Evolutionary conservation across 2,888 invertebrate genomes (phyloP).

Genomic region (Pteria penguin): DNA sequence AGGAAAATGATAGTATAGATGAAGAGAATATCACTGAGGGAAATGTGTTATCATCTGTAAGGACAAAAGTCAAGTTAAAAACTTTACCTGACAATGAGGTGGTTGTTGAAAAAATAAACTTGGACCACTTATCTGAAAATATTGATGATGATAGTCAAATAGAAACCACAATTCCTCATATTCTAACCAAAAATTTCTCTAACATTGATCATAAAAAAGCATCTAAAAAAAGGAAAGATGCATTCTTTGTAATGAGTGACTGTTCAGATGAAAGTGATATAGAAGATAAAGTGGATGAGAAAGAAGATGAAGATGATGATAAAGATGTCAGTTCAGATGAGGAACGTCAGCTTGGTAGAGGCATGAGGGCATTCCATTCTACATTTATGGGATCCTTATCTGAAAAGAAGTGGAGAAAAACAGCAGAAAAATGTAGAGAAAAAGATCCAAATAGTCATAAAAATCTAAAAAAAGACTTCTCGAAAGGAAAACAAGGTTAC

Average conservation of each 20-base stretch:
- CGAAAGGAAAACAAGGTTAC: no score
- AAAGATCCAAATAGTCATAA: no score
- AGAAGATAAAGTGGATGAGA: conserved; percentile 2
- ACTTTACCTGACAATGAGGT: conserved; percentile 6
- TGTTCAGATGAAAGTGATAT: conserved; percentile 7
- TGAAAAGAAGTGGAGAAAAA: conserved; percentile 41
- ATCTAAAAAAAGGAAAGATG: conserved; percentile 33
- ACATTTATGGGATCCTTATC: conserved; percentile 52
- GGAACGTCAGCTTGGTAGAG: conserved; percentile 21
- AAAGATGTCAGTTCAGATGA: conserved; percentile 4
- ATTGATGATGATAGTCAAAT: conserved; percentile 11
- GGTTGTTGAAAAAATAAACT: conserved; percentile 59
- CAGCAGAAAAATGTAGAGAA: conserved; percentile 37
- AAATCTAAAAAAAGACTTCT: no score
- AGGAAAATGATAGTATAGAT: conserved; percentile 24
- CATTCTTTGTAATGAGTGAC: conserved; percentile 39
- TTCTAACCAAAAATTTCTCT: background rate
- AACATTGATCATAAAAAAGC: background rate
- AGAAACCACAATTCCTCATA: background rate
- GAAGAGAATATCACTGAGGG: conserved; percentile 11
- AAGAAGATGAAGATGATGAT: conserved; percentile 5
- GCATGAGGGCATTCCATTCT: conserved; percentile 51
- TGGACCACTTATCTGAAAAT: conserved; percentile 12
- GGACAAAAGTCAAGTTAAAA: background rate
- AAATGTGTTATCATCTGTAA: background rate